Base-by-base conservation (phyloP, 2,888 invertebrate species). In the Marronus borbonicus region DNA sequence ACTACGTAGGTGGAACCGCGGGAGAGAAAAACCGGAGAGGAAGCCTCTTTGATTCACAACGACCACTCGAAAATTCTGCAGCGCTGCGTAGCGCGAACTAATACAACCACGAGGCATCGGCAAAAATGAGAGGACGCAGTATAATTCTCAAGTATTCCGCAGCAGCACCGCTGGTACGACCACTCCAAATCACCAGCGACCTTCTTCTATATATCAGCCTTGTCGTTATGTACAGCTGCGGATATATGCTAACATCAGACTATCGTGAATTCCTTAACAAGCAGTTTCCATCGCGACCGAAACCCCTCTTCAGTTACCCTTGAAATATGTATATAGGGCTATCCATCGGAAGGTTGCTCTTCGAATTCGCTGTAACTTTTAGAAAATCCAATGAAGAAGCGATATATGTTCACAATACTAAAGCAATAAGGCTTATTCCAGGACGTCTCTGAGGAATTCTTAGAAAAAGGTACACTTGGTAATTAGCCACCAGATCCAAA, bases 201-300 rank as follows among this genome's bases (percentile, higher is more conserved):
- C 55, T 58, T 8, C 20, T 17, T 20, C 55, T 52, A 52, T 17
- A 52, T 20, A 20, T 58, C 55, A 58, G 20, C 55, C 20, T 58
- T 20, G 20, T 1, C 20, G n/a, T 8, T 10, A 44, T 44, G 14
- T 62, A 62, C 44, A 44, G 17, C 20, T 1, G 31, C 44, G 65
- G 39, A 66, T 66, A 66, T 66, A 44, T 44, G 65, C 65, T 44
- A 66, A 44, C 65, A 44, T 28, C 65, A 66, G 44, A 66, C 65
- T 20, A 44, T 66, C 39, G 44, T 66, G 44, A 44, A 49, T 66
- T 66, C 65, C 65, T 66, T 66, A 66, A 66, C 44, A 66, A 66
- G 65, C 65, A 66, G 44, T 66, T 66, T 66, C 65, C 39, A 66
- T 66, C 65, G 65, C 10, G 65, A 66, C 36, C 44, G 44, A 12